Evolutionary conservation across 2,888 invertebrate genomes (phyloP), one percentile per base, ranked within the genome.

Genomic region (Tyria jacobaeae): DNA sequence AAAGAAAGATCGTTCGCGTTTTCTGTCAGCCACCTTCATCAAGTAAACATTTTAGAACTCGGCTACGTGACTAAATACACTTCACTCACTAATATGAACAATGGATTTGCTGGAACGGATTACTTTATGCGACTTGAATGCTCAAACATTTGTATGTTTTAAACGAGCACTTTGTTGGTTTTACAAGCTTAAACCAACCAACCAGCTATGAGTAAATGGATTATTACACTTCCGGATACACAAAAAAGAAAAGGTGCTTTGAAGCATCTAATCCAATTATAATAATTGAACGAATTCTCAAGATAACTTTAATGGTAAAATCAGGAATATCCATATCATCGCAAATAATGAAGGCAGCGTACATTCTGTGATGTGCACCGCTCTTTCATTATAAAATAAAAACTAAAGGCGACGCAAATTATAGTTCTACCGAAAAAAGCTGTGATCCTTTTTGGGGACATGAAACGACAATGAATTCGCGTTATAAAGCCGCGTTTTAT

Each of bases 311-410:
- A 81, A 79, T 84, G 73, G 84, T 85, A 87, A 87, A 84, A 80
- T 70, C 75, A 71, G 82, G 85, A 91, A 91, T 81, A 82, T 83
- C 81, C 88, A 81, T 88, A 89, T 94, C 93, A 92, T 91, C 87
- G 86, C 89, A 88, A 90, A 90, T 94, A 92, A 94, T 92, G 92
- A 92, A 84, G 81, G 78, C 82, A 79, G 83, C 82, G 76, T 83
- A 80, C 80, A 80, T 71, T 24, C 78, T 81, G 82, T 79, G 70
- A 79, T 75, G 84, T 82, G 80, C 78, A 78, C 87, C 86, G 85
- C 87, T 85, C 86, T 91, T 82, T 92, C 82, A 92, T 91, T 91
- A 91, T 79, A 80, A 75, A 82, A 85, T 80, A 85, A 82, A 80
- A 76, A 78, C 64, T 72, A 82, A 86, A 81, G 82, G 80, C 76